Conservation (phyloP, 2,113 vertebrate species). For the Neopipo cinnamomea region DNA sequence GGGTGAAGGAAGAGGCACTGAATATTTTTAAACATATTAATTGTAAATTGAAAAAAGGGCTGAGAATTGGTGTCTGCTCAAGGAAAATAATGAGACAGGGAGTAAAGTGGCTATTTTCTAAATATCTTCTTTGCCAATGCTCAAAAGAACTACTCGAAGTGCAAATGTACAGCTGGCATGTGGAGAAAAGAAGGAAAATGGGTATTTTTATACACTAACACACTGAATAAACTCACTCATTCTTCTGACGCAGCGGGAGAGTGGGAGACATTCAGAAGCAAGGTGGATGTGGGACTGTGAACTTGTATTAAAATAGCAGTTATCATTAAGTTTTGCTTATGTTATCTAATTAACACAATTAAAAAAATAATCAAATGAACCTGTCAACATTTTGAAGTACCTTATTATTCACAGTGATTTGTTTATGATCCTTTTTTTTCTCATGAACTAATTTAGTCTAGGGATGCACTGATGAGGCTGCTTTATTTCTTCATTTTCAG, state of each 20-base stretch:
- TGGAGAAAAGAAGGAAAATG: background rate
- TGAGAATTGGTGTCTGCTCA: background rate
- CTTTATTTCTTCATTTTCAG: background rate
- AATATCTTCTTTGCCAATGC: background rate
- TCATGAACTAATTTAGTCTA: background rate
- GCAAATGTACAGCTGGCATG: background rate
- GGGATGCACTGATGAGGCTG: background rate
- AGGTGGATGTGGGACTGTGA: background rate
- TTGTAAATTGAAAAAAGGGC: background rate
- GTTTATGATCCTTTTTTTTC: background rate
- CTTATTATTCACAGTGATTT: background rate
- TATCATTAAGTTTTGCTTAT: background rate
- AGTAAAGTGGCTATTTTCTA: background rate
- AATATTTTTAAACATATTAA: slow-evolving; percentile 25
- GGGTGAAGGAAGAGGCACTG: background rate
- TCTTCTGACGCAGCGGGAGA: background rate
- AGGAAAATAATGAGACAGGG: background rate
- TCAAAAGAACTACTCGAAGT: background rate
- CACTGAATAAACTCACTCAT: background rate
- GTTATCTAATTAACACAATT: slow-evolving; percentile 25
- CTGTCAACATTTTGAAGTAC: background rate
- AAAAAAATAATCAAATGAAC: background rate
- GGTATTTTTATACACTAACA: background rate
- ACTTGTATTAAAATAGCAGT: background rate
- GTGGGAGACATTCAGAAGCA: background rate